Percentiles rank a stretch among this genome's conserved stretches.
Evolutionary conservation across 2,113 vertebrate genomes (phyloP).

Genomic region (Gopherus flavomarginatus): DNA sequence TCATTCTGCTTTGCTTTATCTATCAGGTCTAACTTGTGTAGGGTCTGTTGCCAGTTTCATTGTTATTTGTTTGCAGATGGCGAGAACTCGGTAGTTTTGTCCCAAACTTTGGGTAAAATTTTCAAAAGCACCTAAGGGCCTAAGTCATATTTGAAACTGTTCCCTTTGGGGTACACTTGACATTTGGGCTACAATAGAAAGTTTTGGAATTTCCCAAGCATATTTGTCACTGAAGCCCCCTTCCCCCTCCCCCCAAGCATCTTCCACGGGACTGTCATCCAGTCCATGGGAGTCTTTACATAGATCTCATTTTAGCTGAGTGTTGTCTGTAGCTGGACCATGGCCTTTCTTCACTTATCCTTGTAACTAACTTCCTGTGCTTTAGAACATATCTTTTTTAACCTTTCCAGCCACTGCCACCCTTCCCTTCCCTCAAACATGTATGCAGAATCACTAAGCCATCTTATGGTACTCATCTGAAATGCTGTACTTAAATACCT

Average conservation of each 20-base stretch:
- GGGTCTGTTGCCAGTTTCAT: constrained; percentile 4
- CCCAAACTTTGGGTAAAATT: background rate
- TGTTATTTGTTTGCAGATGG: constrained; percentile 14
- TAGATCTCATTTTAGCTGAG: background rate
- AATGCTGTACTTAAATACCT: constrained; percentile 31
- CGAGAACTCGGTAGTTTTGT: background rate
- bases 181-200: background rate
- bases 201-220: background rate
- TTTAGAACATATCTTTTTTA: background rate
- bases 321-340: background rate
- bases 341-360: background rate
- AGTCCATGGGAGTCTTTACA: background rate
- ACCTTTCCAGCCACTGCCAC: background rate
- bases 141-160: background rate
- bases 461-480: constrained; percentile 32
- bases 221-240: background rate
- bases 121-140: background rate
- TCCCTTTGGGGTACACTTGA: background rate
- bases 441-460: background rate
- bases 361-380: background rate
- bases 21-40: background rate
- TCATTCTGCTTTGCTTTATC: constrained; percentile 65
- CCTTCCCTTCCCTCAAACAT: background rate
- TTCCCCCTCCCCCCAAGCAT: background rate
- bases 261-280: background rate